Evolutionary conservation across 2,888 invertebrate species (phyloP).

Genomic region (Danaus chrysippus): DNA sequence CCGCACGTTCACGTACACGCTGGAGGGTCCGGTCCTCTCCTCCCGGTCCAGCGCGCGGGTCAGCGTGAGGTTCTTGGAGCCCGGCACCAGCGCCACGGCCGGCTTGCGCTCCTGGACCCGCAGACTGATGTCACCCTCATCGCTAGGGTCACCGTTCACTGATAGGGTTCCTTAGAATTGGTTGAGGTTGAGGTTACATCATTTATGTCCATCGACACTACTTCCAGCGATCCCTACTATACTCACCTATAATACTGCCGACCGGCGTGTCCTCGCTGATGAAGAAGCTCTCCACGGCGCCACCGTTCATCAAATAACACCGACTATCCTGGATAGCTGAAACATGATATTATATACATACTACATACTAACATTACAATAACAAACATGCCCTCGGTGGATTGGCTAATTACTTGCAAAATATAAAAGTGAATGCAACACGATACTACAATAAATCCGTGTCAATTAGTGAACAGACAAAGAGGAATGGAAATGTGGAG

Average conservation of each 20-base stretch:
- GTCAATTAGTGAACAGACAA: conserved; percentile 16
- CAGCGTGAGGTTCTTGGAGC: conserved; percentile 89
- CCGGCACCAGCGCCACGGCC: conserved; percentile 85
- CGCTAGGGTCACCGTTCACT: conserved; percentile 89
- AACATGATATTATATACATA: conserved; percentile 20
- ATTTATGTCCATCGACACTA: no score
- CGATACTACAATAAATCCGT: conserved; percentile 9
- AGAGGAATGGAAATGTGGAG: conserved; percentile 17
- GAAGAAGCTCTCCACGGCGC: conserved; percentile 94
- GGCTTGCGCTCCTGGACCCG: conserved; percentile 88
- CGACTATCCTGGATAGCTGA: conserved; percentile 89
- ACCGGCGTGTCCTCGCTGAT: conserved; percentile 91
- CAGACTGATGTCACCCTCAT: conserved; percentile 88
- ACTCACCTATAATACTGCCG: conserved; percentile 85
- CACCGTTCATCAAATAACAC: conserved; percentile 93
- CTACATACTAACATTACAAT: background rate
- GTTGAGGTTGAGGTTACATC: background rate
- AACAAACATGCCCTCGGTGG: background rate
- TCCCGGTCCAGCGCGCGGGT: conserved; percentile 90
- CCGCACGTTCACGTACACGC: conserved; percentile 91
- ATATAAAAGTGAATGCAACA: conserved; percentile 4
- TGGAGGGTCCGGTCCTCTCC: conserved; percentile 89
- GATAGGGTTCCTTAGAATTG: conserved; percentile 79
- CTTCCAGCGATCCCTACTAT: no score
- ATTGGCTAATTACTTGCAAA: conserved; percentile 7